Evolutionary conservation across 2,797 vertebrate genomes (phyloP), one percentile per base, ranked within the genome.

Genomic region (Sphenopsis melanotis): DNA sequence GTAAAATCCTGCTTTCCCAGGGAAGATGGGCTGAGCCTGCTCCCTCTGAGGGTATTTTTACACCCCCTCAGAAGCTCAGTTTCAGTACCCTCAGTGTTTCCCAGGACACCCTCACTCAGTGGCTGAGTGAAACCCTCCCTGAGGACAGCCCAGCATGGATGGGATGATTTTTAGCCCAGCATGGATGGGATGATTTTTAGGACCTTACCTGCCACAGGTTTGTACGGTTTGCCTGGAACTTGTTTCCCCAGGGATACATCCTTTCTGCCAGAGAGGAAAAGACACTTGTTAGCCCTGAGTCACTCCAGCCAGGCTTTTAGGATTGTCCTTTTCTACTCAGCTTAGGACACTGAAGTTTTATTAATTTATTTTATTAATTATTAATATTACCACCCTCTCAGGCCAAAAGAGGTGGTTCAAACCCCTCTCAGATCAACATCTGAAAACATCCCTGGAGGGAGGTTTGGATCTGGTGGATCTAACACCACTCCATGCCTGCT

Each of bases 141-240:
- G 63, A 63, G 59, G 34, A 27, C 27, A 49, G 18, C 42, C 44
- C 44, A 46, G 44, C 44, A 23, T 46, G 22, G 44, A 46, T 46
- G 44, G 22, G 22, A 46, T 46, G 12, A 46, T 21, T 44, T 44
- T 44, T 44, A 71, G 59, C 68, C 65, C 36, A 44, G 32, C 0
- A 0, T 4, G 44, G 29, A 7, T 1, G 6, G 47, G 79, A 44
- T 39, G 34, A 12, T n/a, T 90, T 50, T 47, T n/a, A 92, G 34
- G 46, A 97, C 50, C 91, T 96, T 98, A 98, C 99, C 99, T 99
- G 99, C 99, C 99, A 99, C 63, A 99, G 97, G 96, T 99, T 99
- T 88, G 98, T 98, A 82, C 99, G 98, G 96, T 99, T 99, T 27
- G 91, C 87, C 96, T 98, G 98, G 94, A 99, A 99, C 91, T 97